Evolutionary conservation across 1,140 invertebrate genomes (phyloP), one percentile per base, ranked within the genome.

Genomic region (Pseudomyrmex dendroicus): DNA sequence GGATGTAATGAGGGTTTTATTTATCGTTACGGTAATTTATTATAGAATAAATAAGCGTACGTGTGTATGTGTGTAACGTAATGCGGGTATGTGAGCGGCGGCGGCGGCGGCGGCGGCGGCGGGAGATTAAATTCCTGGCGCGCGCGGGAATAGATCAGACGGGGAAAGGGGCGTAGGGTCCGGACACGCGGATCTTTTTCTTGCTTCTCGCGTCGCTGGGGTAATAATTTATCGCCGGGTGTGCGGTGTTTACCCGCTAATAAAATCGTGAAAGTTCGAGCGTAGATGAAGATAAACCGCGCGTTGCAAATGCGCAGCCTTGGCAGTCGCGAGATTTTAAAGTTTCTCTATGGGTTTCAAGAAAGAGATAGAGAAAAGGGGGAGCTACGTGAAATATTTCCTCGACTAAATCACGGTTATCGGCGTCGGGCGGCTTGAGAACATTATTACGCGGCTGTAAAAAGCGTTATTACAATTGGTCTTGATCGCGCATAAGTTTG

Each of bases 1-100:
- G 20, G 66, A 50, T 62, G 85, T 86, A 86, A 87, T 78, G 66
- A 86, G 86, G 12, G 50, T 78, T 86, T 87, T 84, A 87, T 87
- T 86, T 87, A 87, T 87, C 25, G 82, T 74, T 15, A 56, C 73
- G 59, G 78, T 76, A 78, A 87, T 86, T 87, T 86, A 86, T 84
- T 84, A 62, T 70, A 44, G 80, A 83, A 86, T 87, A 87, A 87
- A 87, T 86, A 86, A 67, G 52, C 44, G 15, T 10, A 15, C 15
- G 22, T 20, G 9, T 46, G 15, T n/a, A 13, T 25, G 46, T 54
- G 17, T 22, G 10, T 20, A 35, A 20, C n/a, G 62, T 64, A 64
- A 10, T 44, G 35, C 35, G n/a, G 17, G 17, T 15, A n/a, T 46
- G 13, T n/a, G 35, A 35, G 17, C 35, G 35, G 35, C 35, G 35